Evolutionary conservation across 2,797 vertebrate genomes (phyloP).

Genomic region (Rallus crepitans): DNA sequence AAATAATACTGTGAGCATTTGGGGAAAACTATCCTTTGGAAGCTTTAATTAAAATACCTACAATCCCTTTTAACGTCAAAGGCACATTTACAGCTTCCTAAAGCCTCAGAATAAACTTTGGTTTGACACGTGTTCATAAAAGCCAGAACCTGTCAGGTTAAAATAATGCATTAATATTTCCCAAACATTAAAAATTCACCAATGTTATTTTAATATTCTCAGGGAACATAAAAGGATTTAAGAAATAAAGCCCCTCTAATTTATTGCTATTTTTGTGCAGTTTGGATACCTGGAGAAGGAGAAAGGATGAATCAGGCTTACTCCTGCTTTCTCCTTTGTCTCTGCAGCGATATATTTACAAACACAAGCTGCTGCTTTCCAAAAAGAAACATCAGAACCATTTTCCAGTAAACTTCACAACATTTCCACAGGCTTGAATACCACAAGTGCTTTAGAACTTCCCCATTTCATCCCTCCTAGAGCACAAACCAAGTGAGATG

Average conservation of each 20-base stretch:
- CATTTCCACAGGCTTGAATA: background rate
- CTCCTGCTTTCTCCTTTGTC: background rate
- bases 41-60: slow-evolving; percentile 7
- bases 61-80: background rate
- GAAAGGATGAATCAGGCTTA: background rate
- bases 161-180: slow-evolving; percentile 21
- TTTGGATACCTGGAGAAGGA: background rate
- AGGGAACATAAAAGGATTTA: background rate
- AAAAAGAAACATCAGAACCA: background rate
- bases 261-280: background rate
- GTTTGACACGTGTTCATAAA: slow-evolving; percentile 23
- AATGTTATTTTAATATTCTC: background rate
- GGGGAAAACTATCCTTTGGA: background rate
- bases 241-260: background rate
- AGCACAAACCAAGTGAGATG: background rate
- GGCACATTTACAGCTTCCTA: slow-evolving; percentile 1
- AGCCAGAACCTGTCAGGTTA: background rate
- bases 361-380: background rate
- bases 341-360: background rate
- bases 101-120: background rate
- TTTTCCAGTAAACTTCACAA: background rate
- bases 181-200: background rate
- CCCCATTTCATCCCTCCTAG: background rate
- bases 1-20: background rate
- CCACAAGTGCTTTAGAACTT: background rate